These are phyloP conservation scores for Alviniconcha strummeri DNA, from an alignment of 2,888 invertebrate species.

Conservation along the genomic window DNA sequence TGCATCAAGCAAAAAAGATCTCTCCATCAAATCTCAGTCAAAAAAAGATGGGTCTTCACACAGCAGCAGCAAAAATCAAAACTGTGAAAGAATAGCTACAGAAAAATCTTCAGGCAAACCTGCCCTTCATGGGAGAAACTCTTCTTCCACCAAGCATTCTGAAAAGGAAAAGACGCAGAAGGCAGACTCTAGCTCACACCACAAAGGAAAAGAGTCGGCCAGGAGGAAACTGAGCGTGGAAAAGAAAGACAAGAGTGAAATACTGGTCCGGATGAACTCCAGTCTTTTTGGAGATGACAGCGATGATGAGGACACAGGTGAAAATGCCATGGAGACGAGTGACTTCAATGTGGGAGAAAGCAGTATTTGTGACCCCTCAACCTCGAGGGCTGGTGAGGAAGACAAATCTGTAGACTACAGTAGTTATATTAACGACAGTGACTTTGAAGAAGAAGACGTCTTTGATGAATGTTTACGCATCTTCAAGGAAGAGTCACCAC, in stretches of 20 bases:
- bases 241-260: not conserved
- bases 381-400: slow-evolving; percentile 21
- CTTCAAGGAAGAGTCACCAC: slow-evolving; percentile 82
- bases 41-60: not conserved
- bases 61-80: not conserved
- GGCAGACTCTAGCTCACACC: not conserved
- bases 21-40: not conserved
- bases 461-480: slow-evolving; percentile 90
- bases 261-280: slow-evolving; percentile 18
- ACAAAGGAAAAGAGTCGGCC: not conserved
- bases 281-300: slow-evolving; percentile 38
- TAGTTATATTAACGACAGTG: slow-evolving; percentile 35
- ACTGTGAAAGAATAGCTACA: not conserved
- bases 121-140: not conserved
- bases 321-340: too few species aligned
- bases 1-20: not conserved
- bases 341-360: too few species aligned
- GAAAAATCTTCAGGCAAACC: not conserved
- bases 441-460: slow-evolving; percentile 77
- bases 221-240: not conserved
- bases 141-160: not conserved
- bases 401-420: slow-evolving; percentile 13
- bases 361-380: too few species aligned
- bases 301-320: slow-evolving; percentile 26
- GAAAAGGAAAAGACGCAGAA: not conserved